phyloP scores from a whole-genome alignment of 2,797 vertebrate species.

The Peromyscus nudipes region DNA sequence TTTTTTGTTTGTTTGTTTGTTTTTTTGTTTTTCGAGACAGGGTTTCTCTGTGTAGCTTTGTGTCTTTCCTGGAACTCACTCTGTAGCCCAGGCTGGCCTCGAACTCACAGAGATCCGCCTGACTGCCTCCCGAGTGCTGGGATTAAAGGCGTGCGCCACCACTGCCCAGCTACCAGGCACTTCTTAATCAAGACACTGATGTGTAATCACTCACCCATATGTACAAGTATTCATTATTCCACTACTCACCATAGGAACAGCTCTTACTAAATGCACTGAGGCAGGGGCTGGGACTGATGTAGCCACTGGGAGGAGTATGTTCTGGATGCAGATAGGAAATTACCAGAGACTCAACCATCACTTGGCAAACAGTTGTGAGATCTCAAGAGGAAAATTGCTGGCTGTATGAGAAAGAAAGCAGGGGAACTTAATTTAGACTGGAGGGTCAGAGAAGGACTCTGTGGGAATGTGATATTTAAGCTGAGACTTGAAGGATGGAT shows the following conservation, averaged over 20 bases:
- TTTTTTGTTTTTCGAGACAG: too few relatives aligned
- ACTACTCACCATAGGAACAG: background rate
- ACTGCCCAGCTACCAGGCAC: too few relatives aligned
- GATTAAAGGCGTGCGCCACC: too few relatives aligned
- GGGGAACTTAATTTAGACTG: constrained; percentile 5
- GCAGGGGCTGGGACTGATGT: background rate
- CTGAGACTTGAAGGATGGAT: constrained; percentile 30
- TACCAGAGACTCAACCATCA: background rate
- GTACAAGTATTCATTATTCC: background rate
- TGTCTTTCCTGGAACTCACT: too few relatives aligned
- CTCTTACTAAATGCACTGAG: background rate
- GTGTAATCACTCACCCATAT: background rate
- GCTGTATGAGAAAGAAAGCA: background rate
- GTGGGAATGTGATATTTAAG: constrained; percentile 4
- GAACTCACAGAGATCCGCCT: too few relatives aligned
- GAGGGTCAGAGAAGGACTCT: constrained; percentile 2
- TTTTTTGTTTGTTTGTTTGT: too few relatives aligned
- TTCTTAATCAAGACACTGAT: background rate
- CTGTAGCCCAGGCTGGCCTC: too few relatives aligned
- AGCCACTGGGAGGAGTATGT: background rate
- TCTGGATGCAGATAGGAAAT: background rate
- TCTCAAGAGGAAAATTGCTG: background rate
- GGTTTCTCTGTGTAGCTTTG: too few relatives aligned
- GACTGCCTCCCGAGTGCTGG: too few relatives aligned
- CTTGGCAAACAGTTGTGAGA: background rate